phyloP scores from a whole-genome alignment of 2,113 vertebrate species.

The Tonatia bakeri region DNA sequence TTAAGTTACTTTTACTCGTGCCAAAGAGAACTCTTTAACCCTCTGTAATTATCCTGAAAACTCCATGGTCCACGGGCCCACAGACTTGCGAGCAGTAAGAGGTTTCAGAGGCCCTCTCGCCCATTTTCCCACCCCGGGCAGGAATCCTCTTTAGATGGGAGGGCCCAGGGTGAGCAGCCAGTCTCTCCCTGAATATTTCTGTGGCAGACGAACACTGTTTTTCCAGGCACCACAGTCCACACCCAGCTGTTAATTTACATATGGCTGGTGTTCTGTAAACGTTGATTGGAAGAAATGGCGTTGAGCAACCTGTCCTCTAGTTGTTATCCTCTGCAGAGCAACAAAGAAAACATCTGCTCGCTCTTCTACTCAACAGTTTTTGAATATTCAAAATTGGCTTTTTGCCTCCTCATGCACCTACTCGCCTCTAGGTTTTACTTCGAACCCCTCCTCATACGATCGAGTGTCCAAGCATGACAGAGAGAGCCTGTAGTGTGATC shows the following conservation, averaged over 20 bases:
- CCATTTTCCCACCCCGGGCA: neutral
- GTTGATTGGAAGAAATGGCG: neutral
- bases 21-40: neutral
- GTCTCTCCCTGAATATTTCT: neutral
- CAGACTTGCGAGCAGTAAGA: neutral
- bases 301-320: neutral
- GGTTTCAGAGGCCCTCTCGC: neutral
- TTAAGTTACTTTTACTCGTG: neutral
- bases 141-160: neutral
- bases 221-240: neutral
- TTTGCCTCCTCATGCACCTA: neutral
- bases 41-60: neutral
- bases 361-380: neutral
- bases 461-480: neutral
- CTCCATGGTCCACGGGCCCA: neutral
- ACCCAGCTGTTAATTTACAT: neutral
- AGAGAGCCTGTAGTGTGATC: neutral
- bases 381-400: neutral
- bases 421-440: neutral
- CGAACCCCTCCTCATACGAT: neutral
- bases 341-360: neutral
- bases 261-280: neutral
- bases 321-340: neutral
- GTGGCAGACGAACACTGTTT: neutral
- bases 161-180: neutral